Conservation (phyloP, 2,113 vertebrate genomes). For the Hystrix brachyura region DNA sequence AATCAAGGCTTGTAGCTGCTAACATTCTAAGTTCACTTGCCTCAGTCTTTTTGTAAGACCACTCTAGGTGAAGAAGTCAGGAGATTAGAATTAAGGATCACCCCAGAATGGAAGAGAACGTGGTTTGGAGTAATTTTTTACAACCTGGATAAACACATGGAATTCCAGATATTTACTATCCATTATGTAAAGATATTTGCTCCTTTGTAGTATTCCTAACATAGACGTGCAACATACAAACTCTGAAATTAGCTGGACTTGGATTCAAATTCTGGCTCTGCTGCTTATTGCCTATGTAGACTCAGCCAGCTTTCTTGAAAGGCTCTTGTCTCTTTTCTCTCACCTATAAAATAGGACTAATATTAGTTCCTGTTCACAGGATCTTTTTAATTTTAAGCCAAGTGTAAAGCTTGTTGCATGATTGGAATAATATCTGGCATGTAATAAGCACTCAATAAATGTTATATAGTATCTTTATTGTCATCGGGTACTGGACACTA, state of each 20-base stretch:
- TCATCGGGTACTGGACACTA: neutral
- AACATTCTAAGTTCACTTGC: neutral
- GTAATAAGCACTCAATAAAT: neutral
- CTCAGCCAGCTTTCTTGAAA: neutral
- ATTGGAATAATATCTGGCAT: neutral
- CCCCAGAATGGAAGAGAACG: neutral
- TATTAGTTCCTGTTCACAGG: neutral
- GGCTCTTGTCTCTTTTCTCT: neutral
- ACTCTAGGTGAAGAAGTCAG: neutral
- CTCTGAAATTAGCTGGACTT: neutral
- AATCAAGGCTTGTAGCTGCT: neutral
- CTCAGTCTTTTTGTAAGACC: neutral
- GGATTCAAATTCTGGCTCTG: neutral
- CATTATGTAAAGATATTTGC: neutral
- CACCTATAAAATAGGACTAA: neutral
- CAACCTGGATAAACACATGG: neutral
- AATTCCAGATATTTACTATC: neutral
- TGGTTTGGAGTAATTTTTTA: neutral
- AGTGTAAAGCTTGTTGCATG: neutral
- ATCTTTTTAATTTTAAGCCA: neutral
- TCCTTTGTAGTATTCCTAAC: neutral
- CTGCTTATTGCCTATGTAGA: neutral
- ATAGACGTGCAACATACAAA: neutral
- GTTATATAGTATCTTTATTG: neutral
- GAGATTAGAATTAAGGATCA: neutral